Evolutionary conservation across 2,797 vertebrate genomes (phyloP), one percentile per base, ranked within the genome.

Genomic region (Diplodus sargus): DNA sequence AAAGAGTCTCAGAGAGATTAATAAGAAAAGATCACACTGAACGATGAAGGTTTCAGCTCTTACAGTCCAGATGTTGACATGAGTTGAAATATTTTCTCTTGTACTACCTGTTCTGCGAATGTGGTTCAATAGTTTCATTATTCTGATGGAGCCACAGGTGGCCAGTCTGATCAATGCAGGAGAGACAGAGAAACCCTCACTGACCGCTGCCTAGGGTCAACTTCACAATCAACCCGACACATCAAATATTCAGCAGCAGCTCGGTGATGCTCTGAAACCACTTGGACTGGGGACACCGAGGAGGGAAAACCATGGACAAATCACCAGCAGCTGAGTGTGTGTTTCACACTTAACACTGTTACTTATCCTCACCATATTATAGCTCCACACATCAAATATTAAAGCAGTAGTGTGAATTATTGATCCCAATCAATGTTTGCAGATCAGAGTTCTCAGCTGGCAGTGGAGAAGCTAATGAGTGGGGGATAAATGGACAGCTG

Each of bases 381-480:
- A 67, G 79, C 85, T 45, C 49, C 62, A 52, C 78, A 83, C 85
- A 91, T 92, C 70, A 91, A 92, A 90, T 93, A 90, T 91, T 91
- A 80, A 92, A 85, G 78, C 39, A 1, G 42, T 1, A 0, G 53
- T 49, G 78, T 94, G 85, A 94, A 94, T 93, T 91, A 92, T 92
- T 93, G 90, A 93, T 89, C 78, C 65, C 70, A 81, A 91, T 91
- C 91, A 83, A 89, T 90, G 90, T 90, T 83, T 81, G 82, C 51
- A 85, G 89, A 92, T 92, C 91, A 91, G 81, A 91, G 89, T 87
- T 85, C 72, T 83, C 82, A 76, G 90, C 78, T 79, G 85, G 80
- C 62, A 69, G 65, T 76, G 72, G 62, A 71, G 78, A 70, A 84
- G 76, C 82, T 82, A 85, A 85, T 83, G 89, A 85, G 72, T 14